Base-by-base conservation (phyloP, 2,113 vertebrate species). In the Gallinago media region DNA sequence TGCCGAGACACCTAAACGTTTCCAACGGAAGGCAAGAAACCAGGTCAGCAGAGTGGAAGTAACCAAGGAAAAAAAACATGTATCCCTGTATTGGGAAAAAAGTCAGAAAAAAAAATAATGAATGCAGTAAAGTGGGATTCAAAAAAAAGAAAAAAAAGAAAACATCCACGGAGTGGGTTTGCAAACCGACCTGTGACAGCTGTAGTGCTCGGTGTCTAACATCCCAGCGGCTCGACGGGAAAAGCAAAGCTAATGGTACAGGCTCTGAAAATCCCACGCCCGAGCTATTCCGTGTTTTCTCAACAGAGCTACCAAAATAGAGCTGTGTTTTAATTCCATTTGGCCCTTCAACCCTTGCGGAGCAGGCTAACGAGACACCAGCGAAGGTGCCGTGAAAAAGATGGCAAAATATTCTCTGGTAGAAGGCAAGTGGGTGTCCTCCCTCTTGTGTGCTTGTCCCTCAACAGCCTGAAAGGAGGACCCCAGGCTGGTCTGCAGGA, bases 1-100 rank as follows among this genome's bases (percentile, higher is more conserved):
- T 34, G 29, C 63, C 0, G 14, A 86, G 59, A 93, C 59, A 94
- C 63, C 88, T 66, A 54, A 93, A 73, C 9, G 3, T 94, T 96
- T 95, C 93, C 96, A 92, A 82, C 91, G 87, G 92, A 87, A 95
- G 62, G 63, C 90, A 54, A 91, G 87, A 93, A 94, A 95, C 78
- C 82, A 80, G 78, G 80, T 96, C 95, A 97, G 77, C 94, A 94
- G 65, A 96, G 91, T 97, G 80, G 62, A 81, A 89, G 74, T 78
- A 94, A 96, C 88, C 76, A 92, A 87, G 81, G 86, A 15, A 89
- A 92, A 71, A 92, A 94, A 86, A 10, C 15, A 87, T 56, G n/a
- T 75, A 29, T 63, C 67, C 52, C 87, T 96, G 56, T 68, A 25
- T 12, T 65, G 77, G 67, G 70, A 92, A 65, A 87, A 80, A 90